phyloP scores from a whole-genome alignment of 2,113 vertebrate species.

The Leptobrachium leishanense region DNA sequence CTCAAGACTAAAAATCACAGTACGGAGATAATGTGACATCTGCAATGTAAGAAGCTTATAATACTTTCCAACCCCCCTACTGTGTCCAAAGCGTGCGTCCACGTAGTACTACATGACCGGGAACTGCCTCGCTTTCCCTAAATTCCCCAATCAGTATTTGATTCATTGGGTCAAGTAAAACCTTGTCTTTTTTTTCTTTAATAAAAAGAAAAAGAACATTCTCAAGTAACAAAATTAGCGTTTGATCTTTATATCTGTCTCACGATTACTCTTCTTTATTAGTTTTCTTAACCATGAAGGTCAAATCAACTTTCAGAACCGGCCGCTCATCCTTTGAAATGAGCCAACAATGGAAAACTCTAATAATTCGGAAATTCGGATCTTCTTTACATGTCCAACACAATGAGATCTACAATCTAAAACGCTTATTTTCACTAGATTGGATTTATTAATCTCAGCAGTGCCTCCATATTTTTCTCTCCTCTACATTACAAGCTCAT shows the following conservation, averaged over 20 bases:
- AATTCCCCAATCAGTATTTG: neutral
- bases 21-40: neutral
- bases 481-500: too few species aligned
- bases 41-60: conserved; percentile 7
- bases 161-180: neutral
- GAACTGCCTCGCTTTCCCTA: neutral
- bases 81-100: neutral
- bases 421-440: too few species aligned
- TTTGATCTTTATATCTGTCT: neutral
- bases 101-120: neutral
- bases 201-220: too few species aligned
- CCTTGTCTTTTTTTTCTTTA: neutral
- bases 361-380: too few species aligned
- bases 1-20: conserved; percentile 12
- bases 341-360: too few species aligned
- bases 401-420: too few species aligned
- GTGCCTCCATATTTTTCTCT: too few species aligned
- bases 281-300: neutral
- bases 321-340: too few species aligned
- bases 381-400: too few species aligned
- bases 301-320: too few species aligned
- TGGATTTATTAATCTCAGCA: too few species aligned
- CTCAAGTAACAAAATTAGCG: too few species aligned
- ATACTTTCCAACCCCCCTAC: neutral
- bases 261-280: neutral